Base-by-base conservation (phyloP, 2,797 vertebrate genomes). In the Discoglossus pictus region DNA sequence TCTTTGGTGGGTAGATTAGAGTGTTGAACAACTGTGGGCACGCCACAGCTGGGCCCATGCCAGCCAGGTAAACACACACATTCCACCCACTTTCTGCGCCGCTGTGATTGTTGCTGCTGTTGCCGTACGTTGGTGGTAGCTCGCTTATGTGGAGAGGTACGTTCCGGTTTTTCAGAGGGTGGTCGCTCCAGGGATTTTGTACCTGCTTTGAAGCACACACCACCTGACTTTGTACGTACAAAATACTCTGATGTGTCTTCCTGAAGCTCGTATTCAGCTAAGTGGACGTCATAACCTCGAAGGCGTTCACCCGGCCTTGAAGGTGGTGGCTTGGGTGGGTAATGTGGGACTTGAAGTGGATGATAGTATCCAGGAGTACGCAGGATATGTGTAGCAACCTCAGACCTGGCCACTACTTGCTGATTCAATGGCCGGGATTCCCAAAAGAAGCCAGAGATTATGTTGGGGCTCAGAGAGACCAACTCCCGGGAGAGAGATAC, bases 371-470 rank as follows among this genome's bases (percentile, higher is more conserved):
- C 78, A 0, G 90, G 87, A 0, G 80, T 87, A 2, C 87, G 88
- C 3, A 90, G 88, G 3, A 91, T 43, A 31, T 88, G 92, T 0
- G 90, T 87, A 1, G 82, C 90, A 65, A 87, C 60, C 83, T 93
- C 92, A 0, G 94, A 92, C 63, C 91, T 90, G 7, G 89, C 89
- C 50, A 93, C 91, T 73, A 89, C 88, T 73, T 94, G 87, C 0
- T 92, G 91, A 0, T 92, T 92, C 72, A 90, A 64, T 0, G 87
- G 87, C 12, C 73, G 83, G 60, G 90, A 90, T 81, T 91, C 93
- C 97, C 97, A 99, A 85, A 99, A 98, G 83, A 99, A 97, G 84
- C 93, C 95, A 84, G 95, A 97, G 76, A 97, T 93, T 1, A 99
- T 92, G 84, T 98, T 98, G 74, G 97, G 96, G 78, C 97, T 98